Base-by-base conservation (phyloP, 2,113 vertebrate species). In the Pelusios castaneus region DNA sequence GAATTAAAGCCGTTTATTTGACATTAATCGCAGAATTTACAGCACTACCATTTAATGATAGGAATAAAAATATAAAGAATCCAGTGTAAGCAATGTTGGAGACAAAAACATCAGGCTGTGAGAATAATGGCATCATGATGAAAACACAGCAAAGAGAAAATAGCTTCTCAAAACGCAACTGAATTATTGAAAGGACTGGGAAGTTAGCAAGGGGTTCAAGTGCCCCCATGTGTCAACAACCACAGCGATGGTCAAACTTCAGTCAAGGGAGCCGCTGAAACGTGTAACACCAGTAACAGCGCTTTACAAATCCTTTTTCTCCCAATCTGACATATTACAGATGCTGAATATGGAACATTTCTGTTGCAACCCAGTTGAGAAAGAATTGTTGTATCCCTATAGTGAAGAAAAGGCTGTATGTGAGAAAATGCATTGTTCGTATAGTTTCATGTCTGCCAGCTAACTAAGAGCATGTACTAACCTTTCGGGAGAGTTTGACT, bases 1-100 rank as follows among this genome's bases (percentile, higher is more conserved):
- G 98, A 97, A 97, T 98, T 96, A 98, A 98, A 98, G 97, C 97
- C 87, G 97, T 98, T 98, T 98, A 98, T 98, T 98, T 97, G 96
- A 98, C 98, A 98, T 98, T 97, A 98, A 98, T 98, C 97, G 97
- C 97, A 98, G 97, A 97, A 98, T 98, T 97, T 98, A 98, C 98
- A 98, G 97, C 97, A 97, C 97, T 98, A 98, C 97, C 97, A 98
- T 98, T 98, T 97, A 97, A 98, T 97, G 98, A 98, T 97, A 98
- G 97, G 95, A 96, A 97, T 97, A 90, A 97, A 97, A 98, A 97
- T 97, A 93, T 89, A 94, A 95, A 94, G 85, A 97, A 97, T 96
- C 96, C 97, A 97, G 93, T 96, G 92, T 92, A 95, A 96, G 97
- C 94, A 94, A 95, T 41, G 84, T 96, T 92, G 94, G 90, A 97